Base-by-base conservation (phyloP, 2,888 invertebrate genomes). In the Eristalinus sepulchralis region DNA sequence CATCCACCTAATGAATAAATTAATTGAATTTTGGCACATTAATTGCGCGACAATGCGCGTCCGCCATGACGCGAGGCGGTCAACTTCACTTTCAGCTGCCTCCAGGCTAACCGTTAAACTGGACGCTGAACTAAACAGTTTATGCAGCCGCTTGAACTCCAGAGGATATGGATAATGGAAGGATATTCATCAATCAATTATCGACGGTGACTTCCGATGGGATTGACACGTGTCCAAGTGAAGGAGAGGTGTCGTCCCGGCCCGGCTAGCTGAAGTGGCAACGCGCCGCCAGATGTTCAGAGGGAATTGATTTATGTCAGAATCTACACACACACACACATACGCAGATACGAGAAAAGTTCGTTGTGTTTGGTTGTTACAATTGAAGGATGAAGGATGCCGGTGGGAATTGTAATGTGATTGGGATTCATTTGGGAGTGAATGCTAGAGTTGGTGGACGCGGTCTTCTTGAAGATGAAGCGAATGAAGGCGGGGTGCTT, bases 1-100 rank as follows among this genome's bases (percentile, higher is more conserved):
- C n/a, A n/a, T n/a, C n/a, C n/a, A n/a, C n/a, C 68, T 82, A 85
- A 86, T 86, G 86, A 86, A 86, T 86, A 86, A 83, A 86, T 86
- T 86, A 83, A 75, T 79, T 75, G 75, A 67, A 79, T 86, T 85
- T 73, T 79, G 83, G 78, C 79, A 83, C 78, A 71, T 83, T 86
- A 78, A 83, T 86, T 83, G 86, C 75, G 62, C 36, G 76, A 31
- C 76, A 67, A 63, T 76, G 36, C 62, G 70, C 36, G 31, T 31
- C 31, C 31, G 34, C 6, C 34, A 8, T 27, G 27, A 27, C 27
- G 27, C 27, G 27, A 27, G 27, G 27, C 27, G 27, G n/a, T 27
- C 27, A 27, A 5, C n/a, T n/a, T 27, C 27, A 27, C 27, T 27
- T 27, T 27, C 27, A 8, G n/a, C 11, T 10, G 39, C 39, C 39